Percentiles rank a stretch among this genome's conserved stretches.
Evolutionary conservation across 2,888 invertebrate genomes (phyloP).

Genomic region (Hypercompe scribonia): DNA sequence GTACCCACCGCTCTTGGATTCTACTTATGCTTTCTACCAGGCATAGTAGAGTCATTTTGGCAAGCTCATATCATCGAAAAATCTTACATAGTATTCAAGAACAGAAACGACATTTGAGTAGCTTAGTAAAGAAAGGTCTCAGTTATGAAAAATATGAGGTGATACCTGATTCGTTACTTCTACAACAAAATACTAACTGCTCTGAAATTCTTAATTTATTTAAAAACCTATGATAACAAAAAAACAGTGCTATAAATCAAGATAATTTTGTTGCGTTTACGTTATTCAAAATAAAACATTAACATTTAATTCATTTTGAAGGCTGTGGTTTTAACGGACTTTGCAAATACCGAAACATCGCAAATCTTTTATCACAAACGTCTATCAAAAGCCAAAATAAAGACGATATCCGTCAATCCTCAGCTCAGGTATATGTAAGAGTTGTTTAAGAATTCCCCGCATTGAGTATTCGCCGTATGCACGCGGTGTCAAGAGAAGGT

Average conservation of each 20-base stretch:
- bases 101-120: too few species aligned
- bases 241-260: neutral
- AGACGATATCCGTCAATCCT: slow-evolving; percentile 48
- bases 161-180: neutral
- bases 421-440: slow-evolving; percentile 33
- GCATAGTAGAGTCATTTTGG: too few species aligned
- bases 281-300: slow-evolving; percentile 8
- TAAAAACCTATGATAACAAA: too few species aligned
- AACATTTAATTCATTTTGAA: neutral
- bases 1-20: too few species aligned
- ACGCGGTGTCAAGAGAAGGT: slow-evolving; percentile 70
- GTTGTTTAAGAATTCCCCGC: slow-evolving; percentile 71
- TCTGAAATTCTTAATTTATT: neutral
- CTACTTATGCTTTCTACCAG: too few species aligned
- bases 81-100: too few species aligned
- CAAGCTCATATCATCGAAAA: too few species aligned
- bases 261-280: neutral
- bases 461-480: slow-evolving; percentile 80
- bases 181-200: neutral
- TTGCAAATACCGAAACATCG: slow-evolving; percentile 10
- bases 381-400: slow-evolving; percentile 52
- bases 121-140: too few species aligned
- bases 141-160: neutral
- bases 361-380: slow-evolving; percentile 20
- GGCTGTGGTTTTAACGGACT: neutral